phyloP scores from a whole-genome alignment of 2,888 invertebrate genomes.

The Ophion costatus region DNA sequence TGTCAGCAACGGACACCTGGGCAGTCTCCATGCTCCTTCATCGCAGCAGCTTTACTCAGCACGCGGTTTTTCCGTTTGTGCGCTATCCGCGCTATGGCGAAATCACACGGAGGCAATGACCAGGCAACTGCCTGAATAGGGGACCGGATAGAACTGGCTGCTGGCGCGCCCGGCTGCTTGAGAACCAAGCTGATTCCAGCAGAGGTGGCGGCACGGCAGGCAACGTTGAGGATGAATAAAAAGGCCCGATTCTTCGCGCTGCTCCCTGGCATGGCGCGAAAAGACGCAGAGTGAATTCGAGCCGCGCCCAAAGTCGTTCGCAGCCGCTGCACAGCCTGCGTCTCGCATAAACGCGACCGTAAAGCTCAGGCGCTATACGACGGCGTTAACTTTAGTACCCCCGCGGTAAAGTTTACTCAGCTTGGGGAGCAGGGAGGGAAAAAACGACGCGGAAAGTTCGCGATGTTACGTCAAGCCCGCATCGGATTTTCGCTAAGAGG shows the following conservation, averaged over 20 bases:
- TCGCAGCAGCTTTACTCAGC: too few relatives aligned
- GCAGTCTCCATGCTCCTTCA: background rate
- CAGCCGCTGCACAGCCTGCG: constrained; percentile 52
- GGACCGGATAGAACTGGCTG: too few relatives aligned
- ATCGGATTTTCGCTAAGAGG: background rate
- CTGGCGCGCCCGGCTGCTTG: background rate
- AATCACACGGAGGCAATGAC: too few relatives aligned
- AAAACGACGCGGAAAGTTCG: constrained; percentile 10
- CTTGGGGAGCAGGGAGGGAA: constrained; percentile 18
- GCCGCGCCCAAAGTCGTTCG: constrained; percentile 49
- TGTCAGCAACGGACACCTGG: background rate
- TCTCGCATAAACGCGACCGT: constrained; percentile 65
- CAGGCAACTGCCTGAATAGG: too few relatives aligned
- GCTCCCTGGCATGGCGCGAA: background rate
- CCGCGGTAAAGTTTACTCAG: constrained; percentile 39
- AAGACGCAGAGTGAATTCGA: constrained; percentile 30
- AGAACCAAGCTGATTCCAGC: background rate
- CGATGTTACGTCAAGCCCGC: constrained; percentile 25
- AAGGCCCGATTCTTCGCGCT: constrained; percentile 11
- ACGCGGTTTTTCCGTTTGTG: too few relatives aligned
- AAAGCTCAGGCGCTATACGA: constrained; percentile 64
- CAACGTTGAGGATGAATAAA: background rate
- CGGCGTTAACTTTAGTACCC: constrained; percentile 68
- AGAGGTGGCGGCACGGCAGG: background rate
- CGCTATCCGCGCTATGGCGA: too few relatives aligned